Conservation (phyloP, 2,888 invertebrate genomes). For the Trachelus tabidus region DNA sequence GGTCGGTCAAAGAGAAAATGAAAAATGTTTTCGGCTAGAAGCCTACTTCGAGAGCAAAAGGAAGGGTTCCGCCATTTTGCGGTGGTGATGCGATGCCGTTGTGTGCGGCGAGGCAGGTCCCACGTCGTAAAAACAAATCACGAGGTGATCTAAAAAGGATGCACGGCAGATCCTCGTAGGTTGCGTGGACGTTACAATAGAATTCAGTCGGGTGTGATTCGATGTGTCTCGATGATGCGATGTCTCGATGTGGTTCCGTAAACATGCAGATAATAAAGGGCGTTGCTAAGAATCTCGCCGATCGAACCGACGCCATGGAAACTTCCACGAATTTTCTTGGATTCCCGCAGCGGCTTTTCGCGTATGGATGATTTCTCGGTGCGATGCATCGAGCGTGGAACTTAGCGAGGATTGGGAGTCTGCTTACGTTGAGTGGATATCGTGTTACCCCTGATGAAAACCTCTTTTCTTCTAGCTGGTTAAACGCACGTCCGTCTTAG, state of each 20-base stretch:
- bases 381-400: not conserved
- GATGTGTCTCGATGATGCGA: not conserved
- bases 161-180: not conserved
- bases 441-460: not conserved
- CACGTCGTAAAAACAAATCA: slow-evolving; percentile 19
- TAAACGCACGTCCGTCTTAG: slow-evolving; percentile 30
- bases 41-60: slow-evolving; percentile 1
- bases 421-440: not conserved
- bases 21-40: not conserved
- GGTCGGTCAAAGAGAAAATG: not conserved
- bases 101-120: slow-evolving; percentile 12
- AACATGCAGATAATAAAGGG: not conserved
- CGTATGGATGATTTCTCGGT: not conserved
- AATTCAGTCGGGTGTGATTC: not conserved
- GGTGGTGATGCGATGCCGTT: slow-evolving; percentile 20
- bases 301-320: slow-evolving; percentile 19
- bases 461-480: not conserved
- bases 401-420: not conserved
- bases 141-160: not conserved
- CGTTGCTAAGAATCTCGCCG: slow-evolving; percentile 5
- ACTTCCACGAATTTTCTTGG: slow-evolving; percentile 6
- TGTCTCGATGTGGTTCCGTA: not conserved
- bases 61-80: slow-evolving; percentile 35
- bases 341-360: not conserved
- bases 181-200: not conserved